Base-by-base conservation (phyloP, 1,140 invertebrate genomes). In the Brachionus rotundiformis region DNA sequence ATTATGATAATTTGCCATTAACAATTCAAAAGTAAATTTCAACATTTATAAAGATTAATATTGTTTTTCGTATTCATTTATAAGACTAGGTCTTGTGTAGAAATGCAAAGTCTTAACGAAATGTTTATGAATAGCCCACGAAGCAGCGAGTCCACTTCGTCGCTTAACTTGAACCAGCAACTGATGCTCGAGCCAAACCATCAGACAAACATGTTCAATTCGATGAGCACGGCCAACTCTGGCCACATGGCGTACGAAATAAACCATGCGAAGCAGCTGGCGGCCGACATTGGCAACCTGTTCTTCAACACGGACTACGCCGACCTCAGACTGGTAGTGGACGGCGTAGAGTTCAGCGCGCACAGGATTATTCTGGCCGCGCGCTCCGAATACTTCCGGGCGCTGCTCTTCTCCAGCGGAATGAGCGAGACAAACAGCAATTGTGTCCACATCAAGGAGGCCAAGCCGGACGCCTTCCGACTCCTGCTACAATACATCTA, bases 401-500 rank as follows among this genome's bases (percentile, higher is more conserved):
- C 84, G 92, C 93, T 71, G 65, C 88, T 98, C 25, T 90, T 96
- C 19, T 95, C 92, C 89, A 95, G 95, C 54, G 96, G 96, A 13
- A 90, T 98, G 89, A 91, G 92, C 83, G 96, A 99, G 89, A 92
- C 94, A 0, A 91, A 90, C 80, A 88, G 85, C 4, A 85, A 85
- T 8, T 93, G 95, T 90, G 94, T 99, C 81, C 92, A 93, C 84
- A 86, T 98, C 16, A 92, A 93, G 86, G 93, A 92, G 83, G 91
- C 95, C 31, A 93, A 93, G n/a, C 87, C 95, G 23, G 90, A 91
- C 82, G 93, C 95, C 19, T 98, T 99, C 85, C 94, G 94, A 87
- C 91, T 92, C 65, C 89, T 99, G 0, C 89, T 98, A 0, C 92
- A 94, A 85, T 99, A 99, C 88, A 95, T 99, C 65, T 99, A 99